Conservation (phyloP, 2,888 invertebrate genomes). For the Dryomyza anilis region DNA sequence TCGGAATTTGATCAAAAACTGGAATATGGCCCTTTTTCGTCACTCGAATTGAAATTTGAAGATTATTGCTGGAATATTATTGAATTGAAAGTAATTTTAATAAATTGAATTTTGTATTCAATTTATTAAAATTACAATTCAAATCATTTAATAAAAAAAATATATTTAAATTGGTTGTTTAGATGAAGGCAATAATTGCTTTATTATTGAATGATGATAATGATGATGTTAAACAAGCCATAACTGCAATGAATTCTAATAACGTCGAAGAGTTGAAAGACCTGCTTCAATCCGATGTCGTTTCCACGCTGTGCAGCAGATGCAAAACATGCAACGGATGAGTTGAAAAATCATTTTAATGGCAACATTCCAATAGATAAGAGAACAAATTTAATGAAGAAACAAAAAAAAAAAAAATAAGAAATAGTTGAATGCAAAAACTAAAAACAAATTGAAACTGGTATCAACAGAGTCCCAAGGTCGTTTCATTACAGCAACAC, state of each 20-base stretch:
- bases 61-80: too few species aligned
- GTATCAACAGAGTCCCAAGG: constrained; percentile 11
- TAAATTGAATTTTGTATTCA: background rate
- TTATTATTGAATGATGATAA: too few species aligned
- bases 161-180: background rate
- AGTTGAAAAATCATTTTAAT: constrained; percentile 6
- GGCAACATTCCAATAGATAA: constrained; percentile 2
- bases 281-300: too few species aligned
- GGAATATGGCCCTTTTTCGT: too few species aligned
- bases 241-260: too few species aligned
- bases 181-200: too few species aligned
- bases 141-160: background rate
- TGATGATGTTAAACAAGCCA: too few species aligned
- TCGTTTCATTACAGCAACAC: constrained; percentile 23
- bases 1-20: too few species aligned
- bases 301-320: too few species aligned
- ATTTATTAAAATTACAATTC: background rate
- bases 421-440: background rate
- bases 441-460: background rate
- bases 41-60: too few species aligned
- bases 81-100: background rate
- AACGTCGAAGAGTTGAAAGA: too few species aligned
- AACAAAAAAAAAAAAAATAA: background rate
- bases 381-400: background rate
- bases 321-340: background rate